Evolutionary conservation across 2,888 invertebrate species (phyloP).

Genomic region (Kryphioiulus occultus): DNA sequence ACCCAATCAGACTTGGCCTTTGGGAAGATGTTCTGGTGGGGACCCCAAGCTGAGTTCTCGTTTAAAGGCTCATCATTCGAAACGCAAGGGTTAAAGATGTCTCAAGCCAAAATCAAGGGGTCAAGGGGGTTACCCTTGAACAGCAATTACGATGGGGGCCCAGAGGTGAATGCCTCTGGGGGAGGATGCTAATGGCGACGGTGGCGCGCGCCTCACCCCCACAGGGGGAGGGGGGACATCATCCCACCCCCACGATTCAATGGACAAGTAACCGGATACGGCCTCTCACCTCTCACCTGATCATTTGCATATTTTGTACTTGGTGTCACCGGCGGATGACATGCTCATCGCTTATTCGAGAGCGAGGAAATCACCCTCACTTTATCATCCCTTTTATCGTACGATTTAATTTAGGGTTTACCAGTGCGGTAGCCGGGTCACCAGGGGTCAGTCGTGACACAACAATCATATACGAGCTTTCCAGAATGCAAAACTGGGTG

Average conservation of each 20-base stretch:
- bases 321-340: background rate
- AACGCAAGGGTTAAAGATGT: background rate
- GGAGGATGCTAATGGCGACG: background rate
- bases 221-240: background rate
- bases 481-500: background rate
- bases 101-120: background rate
- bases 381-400: no score
- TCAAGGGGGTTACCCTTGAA: background rate
- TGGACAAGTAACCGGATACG: background rate
- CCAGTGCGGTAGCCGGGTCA: background rate
- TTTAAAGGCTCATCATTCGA: background rate
- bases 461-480: background rate
- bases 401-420: background rate
- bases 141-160: background rate
- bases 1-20: no score
- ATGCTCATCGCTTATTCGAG: conserved; percentile 6
- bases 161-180: background rate
- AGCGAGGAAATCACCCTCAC: no score
- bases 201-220: background rate
- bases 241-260: background rate
- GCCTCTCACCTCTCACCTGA: conserved; percentile 1
- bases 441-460: background rate
- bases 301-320: background rate
- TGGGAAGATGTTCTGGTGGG: no score
- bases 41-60: no score